Conservation (phyloP, 1,140 invertebrate genomes). For the Papilio helenus region DNA sequence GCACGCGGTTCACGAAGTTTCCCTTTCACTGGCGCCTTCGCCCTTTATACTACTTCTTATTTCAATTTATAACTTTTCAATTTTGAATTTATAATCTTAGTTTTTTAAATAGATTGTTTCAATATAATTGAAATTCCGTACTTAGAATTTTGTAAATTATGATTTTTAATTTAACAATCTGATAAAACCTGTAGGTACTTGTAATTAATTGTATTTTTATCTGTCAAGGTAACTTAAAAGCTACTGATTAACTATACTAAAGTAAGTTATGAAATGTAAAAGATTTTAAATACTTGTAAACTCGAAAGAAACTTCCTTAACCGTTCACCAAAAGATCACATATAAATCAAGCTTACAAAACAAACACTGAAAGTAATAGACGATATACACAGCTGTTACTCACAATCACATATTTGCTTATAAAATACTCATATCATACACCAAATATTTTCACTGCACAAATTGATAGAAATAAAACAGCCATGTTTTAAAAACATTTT, state of each 20-base stretch:
- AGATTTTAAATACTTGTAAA: not conserved
- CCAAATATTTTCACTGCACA: slow-evolving; percentile 21
- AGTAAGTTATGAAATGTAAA: not conserved
- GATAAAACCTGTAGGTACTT: not conserved
- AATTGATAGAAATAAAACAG: not conserved
- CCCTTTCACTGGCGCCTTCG: slow-evolving; percentile 43
- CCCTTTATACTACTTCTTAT: not conserved
- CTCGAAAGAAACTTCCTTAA: slow-evolving; percentile 43
- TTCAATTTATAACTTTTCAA: not conserved
- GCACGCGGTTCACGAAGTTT: slow-evolving; percentile 56
- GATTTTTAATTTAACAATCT: not conserved
- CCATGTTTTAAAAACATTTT: not conserved
- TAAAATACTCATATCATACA: slow-evolving; percentile 50
- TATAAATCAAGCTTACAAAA: slow-evolving; percentile 35
- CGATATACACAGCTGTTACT: slow-evolving; percentile 42
- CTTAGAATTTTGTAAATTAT: not conserved
- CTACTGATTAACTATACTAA: not conserved
- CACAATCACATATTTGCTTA: slow-evolving; percentile 51
- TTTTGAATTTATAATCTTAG: not conserved
- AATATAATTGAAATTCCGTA: not conserved
- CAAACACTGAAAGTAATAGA: slow-evolving; percentile 35
- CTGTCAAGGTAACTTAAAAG: not conserved
- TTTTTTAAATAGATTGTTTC: not conserved
- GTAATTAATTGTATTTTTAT: not conserved
- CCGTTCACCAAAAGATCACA: slow-evolving; percentile 40